These are phyloP conservation scores for Anser cygnoides DNA, from an alignment of 2,113 vertebrate species.

Conservation along the genomic window DNA sequence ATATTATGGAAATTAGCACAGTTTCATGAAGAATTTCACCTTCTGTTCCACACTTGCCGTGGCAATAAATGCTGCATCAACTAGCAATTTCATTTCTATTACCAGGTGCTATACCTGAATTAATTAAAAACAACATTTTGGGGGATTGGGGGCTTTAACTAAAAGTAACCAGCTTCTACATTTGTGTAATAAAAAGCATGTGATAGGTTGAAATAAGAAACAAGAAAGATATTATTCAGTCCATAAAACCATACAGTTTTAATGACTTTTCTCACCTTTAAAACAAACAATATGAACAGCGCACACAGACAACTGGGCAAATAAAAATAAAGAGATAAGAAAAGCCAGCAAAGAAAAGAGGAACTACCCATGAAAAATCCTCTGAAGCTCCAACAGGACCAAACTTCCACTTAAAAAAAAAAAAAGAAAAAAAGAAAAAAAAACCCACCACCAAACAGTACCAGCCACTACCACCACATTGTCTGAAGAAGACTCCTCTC, in stretches of 20 bases:
- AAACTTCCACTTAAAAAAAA: neutral
- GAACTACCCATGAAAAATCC: neutral
- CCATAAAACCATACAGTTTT: slow-evolving; percentile 32
- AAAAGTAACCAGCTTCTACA: neutral
- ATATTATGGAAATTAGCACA: neutral
- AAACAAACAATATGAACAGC: slow-evolving; percentile 53
- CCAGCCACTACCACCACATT: neutral
- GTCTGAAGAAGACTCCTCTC: neutral
- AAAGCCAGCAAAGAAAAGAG: neutral
- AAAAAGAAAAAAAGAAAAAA: neutral
- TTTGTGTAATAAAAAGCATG: neutral
- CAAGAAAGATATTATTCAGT: neutral
- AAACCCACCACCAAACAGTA: neutral
- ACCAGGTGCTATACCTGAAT: neutral
- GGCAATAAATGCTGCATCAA: neutral
- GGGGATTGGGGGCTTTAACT: neutral
- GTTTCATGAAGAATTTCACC: neutral
- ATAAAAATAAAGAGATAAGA: neutral
- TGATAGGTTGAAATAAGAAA: slow-evolving; percentile 11
- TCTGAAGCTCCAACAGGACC: neutral
- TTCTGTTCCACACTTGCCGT: neutral
- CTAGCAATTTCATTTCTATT: neutral
- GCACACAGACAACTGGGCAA: neutral
- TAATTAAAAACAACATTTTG: neutral
- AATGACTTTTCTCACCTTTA: slow-evolving; percentile 61